These are phyloP conservation scores for Hylaeus anthracinus DNA, from an alignment of 1,140 invertebrate species.

Conservation along the genomic window DNA sequence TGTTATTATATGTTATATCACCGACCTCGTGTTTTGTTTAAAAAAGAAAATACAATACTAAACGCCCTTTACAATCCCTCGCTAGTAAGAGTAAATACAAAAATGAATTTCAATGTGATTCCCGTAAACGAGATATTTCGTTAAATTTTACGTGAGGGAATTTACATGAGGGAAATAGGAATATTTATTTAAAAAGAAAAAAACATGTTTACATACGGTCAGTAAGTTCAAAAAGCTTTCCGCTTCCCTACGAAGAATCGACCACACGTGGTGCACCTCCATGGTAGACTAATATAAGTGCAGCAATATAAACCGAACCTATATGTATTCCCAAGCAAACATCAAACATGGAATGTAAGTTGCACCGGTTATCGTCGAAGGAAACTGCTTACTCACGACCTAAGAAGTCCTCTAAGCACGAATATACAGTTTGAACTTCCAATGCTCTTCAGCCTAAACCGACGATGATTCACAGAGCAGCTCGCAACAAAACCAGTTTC, in stretches of 20 bases:
- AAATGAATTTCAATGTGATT: too few relatives aligned
- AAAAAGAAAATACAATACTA: too few relatives aligned
- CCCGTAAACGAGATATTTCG: too few relatives aligned
- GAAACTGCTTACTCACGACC: neutral
- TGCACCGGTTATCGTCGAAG: neutral
- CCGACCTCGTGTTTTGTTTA: too few relatives aligned
- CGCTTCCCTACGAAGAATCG: slow-evolving; percentile 4
- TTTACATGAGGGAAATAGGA: neutral
- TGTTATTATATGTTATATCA: too few relatives aligned
- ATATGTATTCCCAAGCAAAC: neutral
- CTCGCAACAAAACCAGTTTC: slow-evolving; percentile 2
- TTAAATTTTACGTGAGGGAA: too few relatives aligned
- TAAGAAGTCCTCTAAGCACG: too few relatives aligned
- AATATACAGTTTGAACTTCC: too few relatives aligned
- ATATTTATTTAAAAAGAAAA: neutral
- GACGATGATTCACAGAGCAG: slow-evolving; percentile 10
- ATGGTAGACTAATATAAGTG: neutral
- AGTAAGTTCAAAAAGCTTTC: neutral
- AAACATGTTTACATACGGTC: neutral
- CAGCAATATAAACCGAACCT: neutral
- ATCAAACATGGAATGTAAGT: neutral
- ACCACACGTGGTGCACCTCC: neutral
- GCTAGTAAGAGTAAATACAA: too few relatives aligned
- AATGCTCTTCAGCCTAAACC: too few relatives aligned
- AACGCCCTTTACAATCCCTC: too few relatives aligned